These are phyloP conservation scores for Eurytoma adleriae DNA, from an alignment of 2,888 invertebrate genomes.

Conservation along the genomic window DNA sequence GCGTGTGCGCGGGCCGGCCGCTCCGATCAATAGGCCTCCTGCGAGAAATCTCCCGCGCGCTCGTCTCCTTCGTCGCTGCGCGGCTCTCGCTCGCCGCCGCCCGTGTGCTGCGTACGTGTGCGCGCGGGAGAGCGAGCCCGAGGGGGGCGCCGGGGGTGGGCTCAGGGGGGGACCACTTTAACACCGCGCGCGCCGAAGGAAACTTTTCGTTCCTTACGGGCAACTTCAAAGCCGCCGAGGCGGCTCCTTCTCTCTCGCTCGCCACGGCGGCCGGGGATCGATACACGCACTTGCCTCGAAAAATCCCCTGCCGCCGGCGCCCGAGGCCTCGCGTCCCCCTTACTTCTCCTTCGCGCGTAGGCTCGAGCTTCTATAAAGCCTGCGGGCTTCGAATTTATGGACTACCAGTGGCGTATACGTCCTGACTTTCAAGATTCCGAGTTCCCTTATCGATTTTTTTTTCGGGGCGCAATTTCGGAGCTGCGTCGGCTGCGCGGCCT, in stretches of 20 bases:
- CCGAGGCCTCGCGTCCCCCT: neutral
- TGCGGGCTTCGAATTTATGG: conserved; percentile 25
- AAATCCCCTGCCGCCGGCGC: conserved; percentile 15
- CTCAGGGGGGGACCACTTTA: conserved; percentile 30
- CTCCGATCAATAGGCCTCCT: conserved; percentile 62
- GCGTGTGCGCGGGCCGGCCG: conserved; percentile 67
- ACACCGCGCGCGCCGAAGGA: conserved; percentile 20
- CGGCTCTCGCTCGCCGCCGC: neutral
- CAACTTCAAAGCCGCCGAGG: conserved; percentile 40
- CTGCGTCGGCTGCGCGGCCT: no score
- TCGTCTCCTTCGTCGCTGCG: neutral
- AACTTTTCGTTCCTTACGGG: conserved; percentile 43
- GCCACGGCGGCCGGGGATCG: conserved; percentile 31
- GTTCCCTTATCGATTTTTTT: conserved; percentile 21
- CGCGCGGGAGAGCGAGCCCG: neutral
- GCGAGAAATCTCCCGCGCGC: conserved; percentile 44
- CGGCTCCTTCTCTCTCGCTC: neutral
- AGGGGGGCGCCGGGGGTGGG: neutral
- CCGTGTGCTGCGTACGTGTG: conserved; percentile 39
- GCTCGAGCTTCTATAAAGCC: neutral
- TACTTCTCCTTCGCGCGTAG: conserved; percentile 1
- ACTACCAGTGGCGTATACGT: neutral
- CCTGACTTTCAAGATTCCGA: no score
- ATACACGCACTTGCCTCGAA: conserved; percentile 50
- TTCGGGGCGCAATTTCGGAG: no score